These are phyloP conservation scores for Muscina levida DNA, from an alignment of 2,888 invertebrate genomes.

Conservation along the genomic window DNA sequence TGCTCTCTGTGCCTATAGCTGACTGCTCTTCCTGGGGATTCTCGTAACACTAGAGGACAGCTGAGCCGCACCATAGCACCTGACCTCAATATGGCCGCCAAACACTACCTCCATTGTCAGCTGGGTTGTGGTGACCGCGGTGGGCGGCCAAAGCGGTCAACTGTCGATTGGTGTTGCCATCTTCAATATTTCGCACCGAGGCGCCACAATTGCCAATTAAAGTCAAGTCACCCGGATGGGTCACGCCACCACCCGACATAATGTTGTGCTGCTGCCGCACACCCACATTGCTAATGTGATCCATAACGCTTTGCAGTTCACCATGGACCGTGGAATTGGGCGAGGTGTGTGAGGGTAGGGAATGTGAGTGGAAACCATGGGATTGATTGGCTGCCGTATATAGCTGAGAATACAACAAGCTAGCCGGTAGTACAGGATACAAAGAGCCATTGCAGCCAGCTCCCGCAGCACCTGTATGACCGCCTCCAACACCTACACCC, in stretches of 20 bases:
- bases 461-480: slow-evolving; percentile 69
- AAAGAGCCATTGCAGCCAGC: slow-evolving; percentile 86
- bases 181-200: slow-evolving; percentile 79
- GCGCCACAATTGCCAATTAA: slow-evolving; percentile 79
- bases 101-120: slow-evolving; percentile 83
- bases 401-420: slow-evolving; percentile 90
- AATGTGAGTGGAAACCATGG: slow-evolving; percentile 87
- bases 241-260: slow-evolving; percentile 80
- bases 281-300: slow-evolving; percentile 85
- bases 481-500: slow-evolving; percentile 68
- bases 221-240: slow-evolving; percentile 78
- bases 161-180: slow-evolving; percentile 78
- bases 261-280: slow-evolving; percentile 81
- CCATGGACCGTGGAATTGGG: slow-evolving; percentile 83
- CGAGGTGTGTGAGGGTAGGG: slow-evolving; percentile 84
- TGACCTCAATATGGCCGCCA: slow-evolving; percentile 87
- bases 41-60: slow-evolving; percentile 78
- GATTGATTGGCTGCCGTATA: slow-evolving; percentile 89
- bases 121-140: slow-evolving; percentile 79
- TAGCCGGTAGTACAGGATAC: slow-evolving; percentile 90
- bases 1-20: slow-evolving; percentile 63
- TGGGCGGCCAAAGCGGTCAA: slow-evolving; percentile 79
- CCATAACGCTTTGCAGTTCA: slow-evolving; percentile 88
- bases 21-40: slow-evolving; percentile 60
- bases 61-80: slow-evolving; percentile 79